Conservation (phyloP, 2,797 vertebrate genomes). For the Trichosurus vulpecula region DNA sequence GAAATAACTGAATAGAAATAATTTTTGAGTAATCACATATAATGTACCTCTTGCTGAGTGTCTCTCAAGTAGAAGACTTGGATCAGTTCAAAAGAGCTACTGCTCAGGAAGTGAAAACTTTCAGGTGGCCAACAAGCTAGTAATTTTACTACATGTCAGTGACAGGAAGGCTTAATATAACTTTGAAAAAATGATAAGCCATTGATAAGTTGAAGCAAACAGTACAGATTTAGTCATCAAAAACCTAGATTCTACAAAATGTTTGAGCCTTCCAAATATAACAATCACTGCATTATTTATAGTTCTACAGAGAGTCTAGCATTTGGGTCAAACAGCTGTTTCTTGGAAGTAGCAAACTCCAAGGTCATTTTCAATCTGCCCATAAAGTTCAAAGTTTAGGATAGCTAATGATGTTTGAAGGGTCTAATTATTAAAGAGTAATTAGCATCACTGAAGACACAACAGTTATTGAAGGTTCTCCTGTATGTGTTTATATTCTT, state of each 20-base stretch:
- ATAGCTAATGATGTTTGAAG: not conserved
- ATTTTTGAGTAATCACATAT: not conserved
- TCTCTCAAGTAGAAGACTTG: constrained; percentile 38
- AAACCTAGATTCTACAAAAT: not conserved
- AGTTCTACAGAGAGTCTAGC: constrained; percentile 15
- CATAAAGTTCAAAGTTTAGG: not conserved
- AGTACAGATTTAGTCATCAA: not conserved
- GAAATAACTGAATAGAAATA: constrained; percentile 30
- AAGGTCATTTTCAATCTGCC: not conserved
- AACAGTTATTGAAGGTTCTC: not conserved
- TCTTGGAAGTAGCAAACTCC: not conserved
- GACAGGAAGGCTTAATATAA: not conserved
- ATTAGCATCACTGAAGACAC: not conserved
- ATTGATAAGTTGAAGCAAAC: not conserved
- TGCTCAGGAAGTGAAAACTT: not conserved
- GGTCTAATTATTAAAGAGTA: not conserved
- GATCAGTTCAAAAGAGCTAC: constrained; percentile 24
- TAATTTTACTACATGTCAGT: constrained; percentile 8
- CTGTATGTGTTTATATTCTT: constrained; percentile 12
- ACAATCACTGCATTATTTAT: not conserved
- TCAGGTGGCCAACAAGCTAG: constrained; percentile 8
- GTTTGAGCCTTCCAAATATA: not conserved
- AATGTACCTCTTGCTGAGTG: not conserved
- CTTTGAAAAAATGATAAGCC: not conserved
- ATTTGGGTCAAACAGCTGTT: not conserved